Evolutionary conservation across 2,888 invertebrate species (phyloP), one percentile per base, ranked within the genome.

Genomic region (Cosmopolites sordidus): DNA sequence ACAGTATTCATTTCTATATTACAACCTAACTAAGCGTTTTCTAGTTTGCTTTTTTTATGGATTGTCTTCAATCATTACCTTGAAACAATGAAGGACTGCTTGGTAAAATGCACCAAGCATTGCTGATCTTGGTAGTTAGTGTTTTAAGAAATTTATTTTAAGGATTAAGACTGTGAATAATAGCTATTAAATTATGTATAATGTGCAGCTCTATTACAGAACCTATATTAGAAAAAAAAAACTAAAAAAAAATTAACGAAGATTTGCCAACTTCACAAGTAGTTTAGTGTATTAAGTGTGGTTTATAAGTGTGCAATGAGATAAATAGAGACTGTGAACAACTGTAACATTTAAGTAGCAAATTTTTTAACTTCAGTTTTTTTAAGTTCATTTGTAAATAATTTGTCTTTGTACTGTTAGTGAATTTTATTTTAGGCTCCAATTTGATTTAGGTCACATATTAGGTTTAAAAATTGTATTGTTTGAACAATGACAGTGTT

Each of bases 271-370:
- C 48, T 47, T 49, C 54, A 58, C 56, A 52, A 57, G 53, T 56
- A 45, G 43, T 51, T 45, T 57, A 45, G 50, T 58, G 45, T 53
- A 42, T 58, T 52, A 48, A 38, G 52, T 54, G 53, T 58, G 54
- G 56, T 53, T 56, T 53, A 61, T 67, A 60, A 61, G 65, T 69
- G 69, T 70, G 70, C 69, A 70, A 70, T 69, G 67, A 68, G 66
- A 42, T 53, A 56, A 65, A 64, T 64, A 68, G 67, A 67, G 68
- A 69, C 69, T 70, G 68, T 65, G 58, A 58, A 55, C 51, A 56
- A 59, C 40, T 53, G 40, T 48, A 43, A 41, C 43, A 38, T 51
- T 45, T 55, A 47, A 43, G 45, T 58, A 48, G 54, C 38, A 44
- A 51, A 57, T 51, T 54, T 59, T 53, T 56, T 60, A 45, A 52